Evolutionary conservation across 2,888 invertebrate genomes (phyloP).

Genomic region (Scotopteryx bipunctaria): DNA sequence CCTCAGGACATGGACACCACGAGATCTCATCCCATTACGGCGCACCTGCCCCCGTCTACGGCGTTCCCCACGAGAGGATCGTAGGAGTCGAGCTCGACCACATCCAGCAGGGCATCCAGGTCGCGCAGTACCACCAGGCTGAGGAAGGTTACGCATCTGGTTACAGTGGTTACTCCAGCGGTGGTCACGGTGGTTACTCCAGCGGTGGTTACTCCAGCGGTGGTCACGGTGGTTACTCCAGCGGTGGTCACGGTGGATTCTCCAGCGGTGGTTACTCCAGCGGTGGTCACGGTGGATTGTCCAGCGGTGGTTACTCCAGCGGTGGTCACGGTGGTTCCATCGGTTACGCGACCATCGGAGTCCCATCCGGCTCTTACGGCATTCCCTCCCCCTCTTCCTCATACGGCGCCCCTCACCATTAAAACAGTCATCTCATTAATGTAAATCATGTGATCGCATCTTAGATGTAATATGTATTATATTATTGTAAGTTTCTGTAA

Average conservation of each 20-base stretch:
- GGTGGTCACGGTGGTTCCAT: constrained; percentile 60
- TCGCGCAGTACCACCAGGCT: constrained; percentile 92
- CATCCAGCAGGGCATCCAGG: constrained; percentile 93
- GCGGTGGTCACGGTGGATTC: constrained; percentile 46
- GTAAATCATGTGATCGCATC: constrained; percentile 77
- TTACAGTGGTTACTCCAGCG: constrained; percentile 61
- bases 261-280: constrained; percentile 48
- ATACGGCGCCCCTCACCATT: constrained; percentile 75
- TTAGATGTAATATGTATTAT: constrained; percentile 76
- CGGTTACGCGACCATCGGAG: constrained; percentile 70
- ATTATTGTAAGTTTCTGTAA: constrained; percentile 82
- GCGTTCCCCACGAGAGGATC: constrained; percentile 86
- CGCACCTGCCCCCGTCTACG: constrained; percentile 87
- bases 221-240: constrained; percentile 47
- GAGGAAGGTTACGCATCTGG: constrained; percentile 78
- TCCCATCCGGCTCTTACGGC: constrained; percentile 77
- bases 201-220: constrained; percentile 52
- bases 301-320: constrained; percentile 39
- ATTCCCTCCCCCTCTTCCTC: constrained; percentile 71
- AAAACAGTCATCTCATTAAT: constrained; percentile 76
- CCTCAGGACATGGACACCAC: constrained; percentile 75
- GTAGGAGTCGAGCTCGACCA: constrained; percentile 93
- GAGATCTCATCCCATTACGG: constrained; percentile 87
- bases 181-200: constrained; percentile 38
- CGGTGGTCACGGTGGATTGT: constrained; percentile 46